Evolutionary conservation across 2,113 vertebrate species (phyloP), one percentile per base, ranked within the genome.

Genomic region (Tricholaema leucomelas): DNA sequence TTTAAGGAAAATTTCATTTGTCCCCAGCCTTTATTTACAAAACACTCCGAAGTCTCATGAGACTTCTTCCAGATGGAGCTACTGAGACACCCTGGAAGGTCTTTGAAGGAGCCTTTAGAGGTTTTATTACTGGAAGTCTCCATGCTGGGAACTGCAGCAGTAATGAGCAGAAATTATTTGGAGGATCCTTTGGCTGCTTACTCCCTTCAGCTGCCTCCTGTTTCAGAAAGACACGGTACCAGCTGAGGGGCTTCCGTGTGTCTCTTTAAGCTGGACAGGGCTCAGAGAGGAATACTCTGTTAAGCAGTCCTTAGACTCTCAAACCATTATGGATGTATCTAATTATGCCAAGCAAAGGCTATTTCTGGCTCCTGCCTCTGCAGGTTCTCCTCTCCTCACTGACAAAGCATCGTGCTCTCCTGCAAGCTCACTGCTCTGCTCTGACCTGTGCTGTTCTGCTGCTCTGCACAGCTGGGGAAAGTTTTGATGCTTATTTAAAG

Each of bases 21-120:
- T 89, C 85, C 94, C 72, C 58, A 80, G 87, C 48, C 54, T 82
- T 35, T 95, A 93, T 95, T 96, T 95, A 90, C 70, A 79, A 94
- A 94, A 95, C 80, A 91, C 80, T 78, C 83, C 40, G 7, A 48
- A 38, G 69, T 64, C 91, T 87, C 89, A 70, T 35, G 87, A 95
- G 92, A 71, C 64, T 70, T 64, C 48, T 91, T 92, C 88, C 93
- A 93, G 88, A 94, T 92, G 86, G 93, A 96, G 81, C 55, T 79
- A 59, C 19, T 27, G 67, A 75, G 55, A 25, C 40, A 67, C 84
- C 64, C 87, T 74, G 78, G 72, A 92, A 91, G 67, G 38, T 64
- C 79, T 94, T 91, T 95, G 88, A 95, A 93, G 88, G 80, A 92
- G 71, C 81, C 86, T 91, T 86, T 92, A 63, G 81, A 94, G 74